These are phyloP conservation scores for Bungarus multicinctus DNA, from an alignment of 2,113 vertebrate genomes.

Conservation along the genomic window DNA sequence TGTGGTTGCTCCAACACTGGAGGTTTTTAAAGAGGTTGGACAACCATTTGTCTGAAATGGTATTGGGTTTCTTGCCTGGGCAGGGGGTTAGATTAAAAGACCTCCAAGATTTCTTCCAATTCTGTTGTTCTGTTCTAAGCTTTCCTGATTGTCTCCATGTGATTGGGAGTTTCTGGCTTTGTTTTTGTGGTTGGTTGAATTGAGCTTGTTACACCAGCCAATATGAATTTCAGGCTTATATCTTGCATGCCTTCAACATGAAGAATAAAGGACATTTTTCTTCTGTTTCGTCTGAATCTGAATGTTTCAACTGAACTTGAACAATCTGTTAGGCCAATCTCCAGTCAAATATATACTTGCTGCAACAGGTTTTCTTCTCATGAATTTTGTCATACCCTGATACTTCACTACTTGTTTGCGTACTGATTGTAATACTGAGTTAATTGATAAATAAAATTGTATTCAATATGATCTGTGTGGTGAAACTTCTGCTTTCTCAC, in stretches of 20 bases:
- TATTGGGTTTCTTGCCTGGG: neutral
- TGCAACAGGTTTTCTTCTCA: neutral
- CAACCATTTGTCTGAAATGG: neutral
- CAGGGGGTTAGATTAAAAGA: neutral
- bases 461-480: neutral
- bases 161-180: neutral
- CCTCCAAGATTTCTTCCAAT: neutral
- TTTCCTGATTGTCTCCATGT: neutral
- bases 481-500: neutral
- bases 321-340: neutral
- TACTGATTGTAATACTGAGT: neutral
- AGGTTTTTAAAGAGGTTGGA: neutral
- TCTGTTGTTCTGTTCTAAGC: neutral
- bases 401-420: neutral
- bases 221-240: neutral
- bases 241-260: neutral
- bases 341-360: neutral
- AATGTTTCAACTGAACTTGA: neutral
- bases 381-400: neutral
- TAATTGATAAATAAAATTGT: neutral
- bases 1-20: neutral
- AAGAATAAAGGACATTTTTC: neutral
- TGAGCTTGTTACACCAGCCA: neutral
- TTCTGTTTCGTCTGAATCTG: neutral
- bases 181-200: neutral